Evolutionary conservation across 2,888 invertebrate species (phyloP), one percentile per base, ranked within the genome.

Genomic region (Sesamia inferens): DNA sequence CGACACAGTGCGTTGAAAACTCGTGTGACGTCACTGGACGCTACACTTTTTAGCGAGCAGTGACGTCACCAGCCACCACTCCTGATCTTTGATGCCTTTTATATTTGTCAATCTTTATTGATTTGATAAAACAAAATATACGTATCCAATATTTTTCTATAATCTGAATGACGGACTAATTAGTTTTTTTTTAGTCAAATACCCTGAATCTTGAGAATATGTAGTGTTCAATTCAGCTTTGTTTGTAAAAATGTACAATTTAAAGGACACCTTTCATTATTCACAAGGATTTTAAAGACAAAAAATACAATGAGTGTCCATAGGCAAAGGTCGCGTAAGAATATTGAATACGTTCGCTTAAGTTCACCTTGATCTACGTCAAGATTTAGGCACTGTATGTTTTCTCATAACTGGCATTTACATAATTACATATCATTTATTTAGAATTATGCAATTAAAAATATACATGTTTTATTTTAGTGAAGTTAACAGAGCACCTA

Each of bases 221-320:
- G 80, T 81, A 78, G 79, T 88, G 87, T 88, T 86, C 74, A 90
- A 89, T 90, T 90, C 87, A 87, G 86, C 88, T 90, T 92, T 94
- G 91, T 94, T 93, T 93, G 90, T 88, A 91, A 93, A 94, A 92
- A 90, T 93, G 93, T 90, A 90, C 87, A 87, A 85, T 91, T 88
- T 86, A 90, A 93, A 94, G 93, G 93, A 94, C 94, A 91, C 90
- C 88, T 90, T 93, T 93, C 92, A 93, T 94, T 94, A 93, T 93
- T 89, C 89, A 92, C 93, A 94, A 94, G 94, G 93, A 94, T 94
- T 93, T 93, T 89, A 81, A 90, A 92, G 90, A 90, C 91, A 88
- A 91, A 88, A 92, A 92, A 93, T 89, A 92, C 93, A 93, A 93
- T 93, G 91, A 92, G 87, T 91, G 91, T 92, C 90, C 90, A 91